phyloP scores from a whole-genome alignment of 2,888 invertebrate species.

The Apotomis turbidana region DNA sequence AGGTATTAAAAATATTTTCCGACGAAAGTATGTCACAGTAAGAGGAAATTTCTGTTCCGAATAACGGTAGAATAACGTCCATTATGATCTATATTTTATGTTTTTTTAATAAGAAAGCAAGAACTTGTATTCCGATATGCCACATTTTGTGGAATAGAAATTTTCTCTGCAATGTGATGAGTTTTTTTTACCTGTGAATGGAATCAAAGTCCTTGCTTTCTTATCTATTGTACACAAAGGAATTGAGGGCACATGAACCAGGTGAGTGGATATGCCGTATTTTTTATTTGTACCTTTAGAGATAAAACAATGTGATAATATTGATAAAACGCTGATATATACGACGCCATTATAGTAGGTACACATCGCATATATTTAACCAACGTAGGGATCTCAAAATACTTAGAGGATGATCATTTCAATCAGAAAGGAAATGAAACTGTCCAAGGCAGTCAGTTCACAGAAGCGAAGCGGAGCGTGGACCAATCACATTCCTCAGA shows the following conservation, averaged over 20 bases:
- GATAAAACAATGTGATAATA: slow-evolving; percentile 57
- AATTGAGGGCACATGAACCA: slow-evolving; percentile 65
- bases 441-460: too few species aligned
- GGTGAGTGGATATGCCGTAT: slow-evolving; percentile 64
- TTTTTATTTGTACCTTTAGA: slow-evolving; percentile 64
- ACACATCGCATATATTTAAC: too few species aligned
- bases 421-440: too few species aligned
- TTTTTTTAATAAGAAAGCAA: slow-evolving; percentile 74
- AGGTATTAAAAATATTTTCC: slow-evolving; percentile 43
- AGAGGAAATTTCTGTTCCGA: slow-evolving; percentile 83
- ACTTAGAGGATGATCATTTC: too few species aligned
- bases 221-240: slow-evolving; percentile 73
- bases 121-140: slow-evolving; percentile 58
- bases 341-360: slow-evolving; percentile 2
- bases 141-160: slow-evolving; percentile 77
- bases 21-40: slow-evolving; percentile 57
- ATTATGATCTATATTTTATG: slow-evolving; percentile 50
- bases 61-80: slow-evolving; percentile 72
- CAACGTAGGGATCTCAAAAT: too few species aligned
- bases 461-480: too few species aligned
- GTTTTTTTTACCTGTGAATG: slow-evolving; percentile 60
- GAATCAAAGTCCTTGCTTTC: slow-evolving; percentile 78
- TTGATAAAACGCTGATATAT: slow-evolving; percentile 45
- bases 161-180: slow-evolving; percentile 78
- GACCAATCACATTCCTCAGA: too few species aligned